phyloP scores from a whole-genome alignment of 2,797 vertebrate genomes.

The Echeneis naucrates region DNA sequence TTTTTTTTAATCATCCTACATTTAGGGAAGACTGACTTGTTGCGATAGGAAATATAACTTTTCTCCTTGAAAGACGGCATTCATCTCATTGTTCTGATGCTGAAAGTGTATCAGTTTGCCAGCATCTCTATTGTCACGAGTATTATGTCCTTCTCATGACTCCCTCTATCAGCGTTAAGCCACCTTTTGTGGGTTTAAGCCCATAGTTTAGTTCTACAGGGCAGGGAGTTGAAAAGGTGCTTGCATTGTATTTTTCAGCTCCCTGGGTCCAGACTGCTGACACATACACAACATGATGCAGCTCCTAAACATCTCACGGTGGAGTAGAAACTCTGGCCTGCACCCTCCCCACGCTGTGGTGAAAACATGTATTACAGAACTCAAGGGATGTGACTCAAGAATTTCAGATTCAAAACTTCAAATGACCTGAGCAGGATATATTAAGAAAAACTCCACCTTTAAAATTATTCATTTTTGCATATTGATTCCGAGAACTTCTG shows the following conservation, averaged over 20 bases:
- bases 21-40: background rate
- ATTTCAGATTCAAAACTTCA: no score
- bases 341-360: constrained; percentile 28
- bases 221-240: constrained; percentile 77
- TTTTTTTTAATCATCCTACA: background rate
- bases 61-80: background rate
- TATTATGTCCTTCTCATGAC: constrained; percentile 64
- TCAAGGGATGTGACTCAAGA: background rate
- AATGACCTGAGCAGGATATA: background rate
- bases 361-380: constrained; percentile 24
- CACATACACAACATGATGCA: constrained; percentile 59
- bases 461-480: background rate
- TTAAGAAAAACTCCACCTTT: background rate
- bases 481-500: background rate
- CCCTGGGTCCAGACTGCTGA: constrained; percentile 82
- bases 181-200: constrained; percentile 79
- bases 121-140: constrained; percentile 69
- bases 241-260: constrained; percentile 78
- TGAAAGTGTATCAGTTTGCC: constrained; percentile 52
- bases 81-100: constrained; percentile 9
- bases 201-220: constrained; percentile 70
- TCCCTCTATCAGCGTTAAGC: constrained; percentile 69
- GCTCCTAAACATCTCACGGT: constrained; percentile 54
- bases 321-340: constrained; percentile 30
- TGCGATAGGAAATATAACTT: background rate